Percentiles rank a stretch among this genome's conserved stretches.
These are phyloP conservation scores for Drosophila pseudotalamancana DNA, from an alignment of 2,888 invertebrate species.

Conservation along the genomic window DNA sequence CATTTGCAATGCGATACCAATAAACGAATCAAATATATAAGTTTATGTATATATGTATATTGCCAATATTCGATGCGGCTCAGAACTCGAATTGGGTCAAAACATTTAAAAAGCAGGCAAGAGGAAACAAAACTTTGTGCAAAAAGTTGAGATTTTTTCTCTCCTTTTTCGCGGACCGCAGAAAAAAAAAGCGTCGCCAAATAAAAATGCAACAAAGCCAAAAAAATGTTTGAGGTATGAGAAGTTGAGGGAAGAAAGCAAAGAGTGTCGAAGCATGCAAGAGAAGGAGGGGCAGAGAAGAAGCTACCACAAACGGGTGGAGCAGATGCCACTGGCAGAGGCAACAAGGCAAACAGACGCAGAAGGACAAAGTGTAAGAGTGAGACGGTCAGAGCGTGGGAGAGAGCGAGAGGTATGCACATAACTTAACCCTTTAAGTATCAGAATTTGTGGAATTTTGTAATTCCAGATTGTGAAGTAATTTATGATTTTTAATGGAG, in stretches of 20 bases:
- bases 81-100: conserved; percentile 61
- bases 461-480: neutral
- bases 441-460: conserved; percentile 17
- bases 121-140: conserved; percentile 56
- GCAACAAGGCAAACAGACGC: conserved; percentile 17
- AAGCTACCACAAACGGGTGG: conserved; percentile 22
- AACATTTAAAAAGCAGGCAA: conserved; percentile 56
- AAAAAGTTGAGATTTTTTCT: conserved; percentile 40
- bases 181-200: conserved; percentile 23
- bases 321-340: conserved; percentile 29
- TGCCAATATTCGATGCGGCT: conserved; percentile 18
- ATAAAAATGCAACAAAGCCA: conserved; percentile 30
- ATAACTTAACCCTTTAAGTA: conserved; percentile 42
- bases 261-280: neutral
- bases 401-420: neutral
- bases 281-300: neutral
- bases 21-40: conserved; percentile 5
- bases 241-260: conserved; percentile 19
- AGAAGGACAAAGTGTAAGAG: no score
- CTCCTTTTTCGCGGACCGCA: conserved; percentile 5
- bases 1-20: conserved; percentile 13
- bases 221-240: conserved; percentile 29
- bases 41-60: neutral
- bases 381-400: neutral
- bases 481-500: conserved; percentile 18